Evolutionary conservation across 2,888 invertebrate genomes (phyloP), one percentile per base, ranked within the genome.

Genomic region (Acrobasis suavella): DNA sequence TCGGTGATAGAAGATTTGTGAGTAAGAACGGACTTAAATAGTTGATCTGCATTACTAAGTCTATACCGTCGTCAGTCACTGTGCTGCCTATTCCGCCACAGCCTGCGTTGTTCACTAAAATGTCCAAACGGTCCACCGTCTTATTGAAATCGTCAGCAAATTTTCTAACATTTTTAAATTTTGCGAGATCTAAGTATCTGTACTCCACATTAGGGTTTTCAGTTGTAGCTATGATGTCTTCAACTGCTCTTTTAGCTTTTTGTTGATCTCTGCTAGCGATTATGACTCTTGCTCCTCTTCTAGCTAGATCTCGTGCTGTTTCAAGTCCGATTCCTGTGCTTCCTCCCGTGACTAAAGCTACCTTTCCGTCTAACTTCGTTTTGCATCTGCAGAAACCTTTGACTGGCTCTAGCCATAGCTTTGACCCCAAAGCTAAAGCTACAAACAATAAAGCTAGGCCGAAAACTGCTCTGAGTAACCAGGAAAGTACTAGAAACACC

Each of bases 291-390:
- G 96, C 97, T 6, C 95, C 95, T 66, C 96, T 87, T 67, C 87
- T 91, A 0, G 96, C 96, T 67, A 97, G 83, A 71, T 95, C 95
- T 64, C 89, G 87, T 0, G 94, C 96, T 0, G 96, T 95, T 86
- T 96, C 96, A 77, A 95, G 94, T 1, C 97, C 97, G 64, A 97
- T 96, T 2, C 97, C 97, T 1, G 95, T 94, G 81, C 96, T 97
- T 0, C 96, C 95, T 9, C 97, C 97, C 0, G 97, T 97, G 9
- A 97, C 90, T 50, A 97, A 92, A 0, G 93, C 93, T 52, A 95
- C 89, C 92, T 96, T n/a, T 95, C 93, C 94, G 2, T 82, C 65
- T 2, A 91, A 66, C 42, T 78, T 76, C 0, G 69, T 77, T 46
- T 77, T 77, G 15, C 55, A 55, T 55, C 39, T 38, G 55, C 55